Percentiles rank a stretch among this genome's conserved stretches.
These are phyloP conservation scores for Pristiophorus japonicus DNA, from an alignment of 2,113 vertebrate genomes.

Conservation along the genomic window DNA sequence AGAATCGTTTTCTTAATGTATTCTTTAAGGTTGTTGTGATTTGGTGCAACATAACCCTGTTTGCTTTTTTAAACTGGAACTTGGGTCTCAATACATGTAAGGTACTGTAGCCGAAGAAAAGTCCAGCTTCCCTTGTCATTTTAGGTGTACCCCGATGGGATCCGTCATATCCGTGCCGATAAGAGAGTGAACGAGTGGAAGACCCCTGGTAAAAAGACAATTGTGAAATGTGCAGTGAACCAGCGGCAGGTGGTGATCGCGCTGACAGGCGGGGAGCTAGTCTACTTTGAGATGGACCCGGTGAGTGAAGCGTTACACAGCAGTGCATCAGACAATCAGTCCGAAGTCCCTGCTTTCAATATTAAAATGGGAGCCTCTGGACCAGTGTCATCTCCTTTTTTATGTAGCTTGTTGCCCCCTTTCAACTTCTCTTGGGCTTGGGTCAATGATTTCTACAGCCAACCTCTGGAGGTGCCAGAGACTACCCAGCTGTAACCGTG, in stretches of 20 bases:
- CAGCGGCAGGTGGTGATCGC: conserved; percentile 98
- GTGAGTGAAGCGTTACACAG: conserved; percentile 56
- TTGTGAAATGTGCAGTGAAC: conserved; percentile 94
- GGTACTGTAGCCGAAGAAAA: background rate
- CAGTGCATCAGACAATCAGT: background rate
- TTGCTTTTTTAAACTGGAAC: background rate
- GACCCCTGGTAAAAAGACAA: conserved; percentile 93
- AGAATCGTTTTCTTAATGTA: background rate
- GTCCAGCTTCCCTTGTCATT: background rate
- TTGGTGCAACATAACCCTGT: background rate
- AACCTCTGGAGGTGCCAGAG: background rate
- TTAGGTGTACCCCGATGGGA: conserved; percentile 95
- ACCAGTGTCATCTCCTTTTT: background rate
- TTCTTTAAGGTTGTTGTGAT: background rate
- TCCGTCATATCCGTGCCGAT: conserved; percentile 91
- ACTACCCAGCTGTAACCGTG: background rate
- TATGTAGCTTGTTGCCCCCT: background rate
- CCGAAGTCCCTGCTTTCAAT: background rate
- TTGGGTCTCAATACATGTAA: background rate
- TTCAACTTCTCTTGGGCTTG: background rate
- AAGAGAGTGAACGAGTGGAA: conserved; percentile 99
- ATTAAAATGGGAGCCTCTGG: background rate
- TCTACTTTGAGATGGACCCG: conserved; percentile 98
- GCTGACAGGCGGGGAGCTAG: conserved; percentile 89
- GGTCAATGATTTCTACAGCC: background rate